Percentiles rank a stretch among this genome's conserved stretches.
Evolutionary conservation across 1,140 invertebrate genomes (phyloP).

Genomic region (Penaeus vannamei): DNA sequence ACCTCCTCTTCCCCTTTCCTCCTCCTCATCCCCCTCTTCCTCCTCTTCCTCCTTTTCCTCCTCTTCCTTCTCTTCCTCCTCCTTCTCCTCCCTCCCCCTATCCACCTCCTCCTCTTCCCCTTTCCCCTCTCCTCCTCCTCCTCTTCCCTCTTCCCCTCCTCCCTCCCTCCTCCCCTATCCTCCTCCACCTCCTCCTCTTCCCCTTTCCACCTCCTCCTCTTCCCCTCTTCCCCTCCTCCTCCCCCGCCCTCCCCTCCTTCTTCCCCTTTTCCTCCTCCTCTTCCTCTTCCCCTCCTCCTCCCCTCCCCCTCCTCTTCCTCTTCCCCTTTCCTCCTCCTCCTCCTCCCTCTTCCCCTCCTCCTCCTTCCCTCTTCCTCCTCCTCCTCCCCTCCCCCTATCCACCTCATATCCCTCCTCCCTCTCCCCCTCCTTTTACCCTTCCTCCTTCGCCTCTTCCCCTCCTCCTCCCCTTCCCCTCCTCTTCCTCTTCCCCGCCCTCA

Average conservation of each 20-base stretch:
- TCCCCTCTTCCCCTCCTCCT: not conserved
- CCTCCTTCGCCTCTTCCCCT: no score
- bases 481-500: no score
- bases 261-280: not conserved
- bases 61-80: not conserved
- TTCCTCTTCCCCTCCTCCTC: not conserved
- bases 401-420: not conserved
- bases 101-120: not conserved
- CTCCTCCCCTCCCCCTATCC: not conserved
- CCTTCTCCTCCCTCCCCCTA: not conserved
- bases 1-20: no score
- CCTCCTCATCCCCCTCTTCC: not conserved
- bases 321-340: not conserved
- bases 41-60: not conserved
- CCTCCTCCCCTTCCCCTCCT: no score
- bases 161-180: not conserved
- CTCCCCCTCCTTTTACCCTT: not conserved
- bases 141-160: not conserved
- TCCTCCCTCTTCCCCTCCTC: not conserved
- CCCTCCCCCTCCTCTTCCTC: not conserved
- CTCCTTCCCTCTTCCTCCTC: not conserved
- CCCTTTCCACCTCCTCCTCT: not conserved
- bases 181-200: not conserved
- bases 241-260: not conserved
- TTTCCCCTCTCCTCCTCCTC: not conserved